Base-by-base conservation (phyloP, 1,140 invertebrate species). In the Lasioglossum baleicum region DNA sequence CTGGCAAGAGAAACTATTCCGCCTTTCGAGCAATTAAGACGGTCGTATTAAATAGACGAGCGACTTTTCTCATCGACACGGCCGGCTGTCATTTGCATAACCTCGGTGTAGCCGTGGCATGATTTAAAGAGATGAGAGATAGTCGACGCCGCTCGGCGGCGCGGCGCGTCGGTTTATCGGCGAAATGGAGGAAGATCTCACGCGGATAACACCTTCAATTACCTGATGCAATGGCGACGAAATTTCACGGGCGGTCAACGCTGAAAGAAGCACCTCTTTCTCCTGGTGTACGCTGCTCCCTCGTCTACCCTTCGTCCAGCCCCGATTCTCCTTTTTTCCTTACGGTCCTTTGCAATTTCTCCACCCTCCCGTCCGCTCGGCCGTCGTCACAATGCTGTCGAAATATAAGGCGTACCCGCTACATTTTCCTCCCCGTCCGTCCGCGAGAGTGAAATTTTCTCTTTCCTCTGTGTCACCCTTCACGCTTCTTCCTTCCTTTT, bases 61-160 rank as follows among this genome's bases (percentile, higher is more conserved):
- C 44, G 73, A 77, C 58, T 83, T 81, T 58, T 85, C 74, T 71
- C 31, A 69, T 72, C 67, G 53, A 53, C 58, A 81, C 65, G 31
- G 64, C 22, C n/a, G 61, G 26, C 40, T 75, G 71, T 67, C 61
- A 73, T 83, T 68, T 81, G 73, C 73, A 84, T 85, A 73, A 73
- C 58, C 44, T 20, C 44, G 58, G 10, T 64, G 56, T 63, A 56
- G 69, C 40, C 17, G 44, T 35, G 42, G 35, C 51, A 67, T 63
- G 76, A 85, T 85, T 85, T 77, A 85, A 74, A 78, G 61, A 67
- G 67, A 35, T 20, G 60, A 51, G 44, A 85, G 84, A 85, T 78
- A 73, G 69, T 58, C 72, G 44, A 2, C 44, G 44, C 11, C 44
- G 44, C 10, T 10, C 44, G 11, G 44, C 10, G 8, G 2, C 44